These are phyloP conservation scores for Steinernema scapterisci DNA, from an alignment of 2,888 invertebrate genomes.

Conservation along the genomic window DNA sequence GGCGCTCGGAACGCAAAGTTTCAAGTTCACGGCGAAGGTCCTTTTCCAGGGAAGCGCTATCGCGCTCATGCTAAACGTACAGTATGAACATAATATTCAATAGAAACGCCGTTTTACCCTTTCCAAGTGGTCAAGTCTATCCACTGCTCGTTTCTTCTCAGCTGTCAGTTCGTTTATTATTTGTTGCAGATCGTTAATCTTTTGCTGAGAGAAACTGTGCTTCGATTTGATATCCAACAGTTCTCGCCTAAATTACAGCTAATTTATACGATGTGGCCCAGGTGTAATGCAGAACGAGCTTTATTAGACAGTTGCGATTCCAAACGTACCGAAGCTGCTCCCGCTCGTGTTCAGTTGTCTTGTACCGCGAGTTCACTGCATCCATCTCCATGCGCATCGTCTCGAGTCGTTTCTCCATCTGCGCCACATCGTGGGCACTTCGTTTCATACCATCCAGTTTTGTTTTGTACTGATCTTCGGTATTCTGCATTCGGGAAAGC, in stretches of 20 bases:
- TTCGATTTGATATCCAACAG: conserved; percentile 32
- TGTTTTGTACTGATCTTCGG: conserved; percentile 33
- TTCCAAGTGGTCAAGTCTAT: conserved; percentile 36
- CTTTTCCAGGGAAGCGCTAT: background rate
- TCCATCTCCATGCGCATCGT: conserved; percentile 34
- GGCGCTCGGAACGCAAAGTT: conserved; percentile 22
- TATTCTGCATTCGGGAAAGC: conserved; percentile 25
- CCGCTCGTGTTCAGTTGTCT: conserved; percentile 34
- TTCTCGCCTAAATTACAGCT: background rate
- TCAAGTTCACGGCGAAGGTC: conserved; percentile 38
- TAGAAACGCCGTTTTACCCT: background rate
- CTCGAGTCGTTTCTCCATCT: conserved; percentile 35
- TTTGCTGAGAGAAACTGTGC: conserved; percentile 24
- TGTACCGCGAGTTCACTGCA: conserved; percentile 31
- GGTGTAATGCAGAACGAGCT: too few species aligned
- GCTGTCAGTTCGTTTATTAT: conserved; percentile 28
- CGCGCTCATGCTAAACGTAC: conserved; percentile 33
- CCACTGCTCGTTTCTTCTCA: conserved; percentile 30
- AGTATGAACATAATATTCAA: too few species aligned
- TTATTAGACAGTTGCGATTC: too few species aligned
- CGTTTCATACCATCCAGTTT: conserved; percentile 33
- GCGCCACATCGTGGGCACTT: conserved; percentile 28
- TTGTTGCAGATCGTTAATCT: conserved; percentile 35
- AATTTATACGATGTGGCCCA: too few species aligned
- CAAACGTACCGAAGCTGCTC: conserved; percentile 30